phyloP scores from a whole-genome alignment of 2,797 vertebrate genomes.

The Scleropages formosus region DNA sequence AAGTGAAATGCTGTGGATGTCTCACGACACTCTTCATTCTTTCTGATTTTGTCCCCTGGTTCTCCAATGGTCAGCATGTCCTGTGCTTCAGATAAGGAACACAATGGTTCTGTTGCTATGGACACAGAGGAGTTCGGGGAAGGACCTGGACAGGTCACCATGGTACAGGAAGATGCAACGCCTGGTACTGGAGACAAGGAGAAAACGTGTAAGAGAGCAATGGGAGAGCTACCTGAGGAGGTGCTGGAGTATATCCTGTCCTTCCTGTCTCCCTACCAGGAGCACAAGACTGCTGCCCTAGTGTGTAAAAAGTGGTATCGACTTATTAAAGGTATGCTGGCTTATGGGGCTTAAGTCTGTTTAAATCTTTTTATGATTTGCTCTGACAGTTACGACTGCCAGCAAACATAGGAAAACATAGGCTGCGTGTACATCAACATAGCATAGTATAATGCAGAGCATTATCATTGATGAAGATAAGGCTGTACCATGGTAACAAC shows the following conservation, averaged over 20 bases:
- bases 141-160: conserved; percentile 58
- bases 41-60: conserved; percentile 31
- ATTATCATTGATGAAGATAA: too few relatives aligned
- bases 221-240: conserved; percentile 92
- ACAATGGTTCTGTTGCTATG: conserved; percentile 91
- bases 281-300: conserved; percentile 95
- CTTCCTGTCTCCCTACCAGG: conserved; percentile 96
- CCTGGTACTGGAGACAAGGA: conserved; percentile 50
- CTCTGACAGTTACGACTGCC: conserved; percentile 4
- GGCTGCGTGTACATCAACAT: too few relatives aligned
- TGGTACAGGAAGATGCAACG: conserved; percentile 58
- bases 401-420: background rate
- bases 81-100: conserved; percentile 84
- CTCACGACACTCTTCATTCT: background rate
- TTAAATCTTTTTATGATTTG: background rate
- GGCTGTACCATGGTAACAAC: too few relatives aligned
- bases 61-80: conserved; percentile 79
- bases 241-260: conserved; percentile 96
- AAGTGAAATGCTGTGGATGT: background rate
- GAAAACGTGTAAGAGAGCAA: conserved; percentile 63
- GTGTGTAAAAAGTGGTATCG: conserved; percentile 99
- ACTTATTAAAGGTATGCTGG: conserved; percentile 91
- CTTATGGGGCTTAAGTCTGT: background rate
- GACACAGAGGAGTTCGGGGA: conserved; percentile 80
- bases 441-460: too few relatives aligned